Evolutionary conservation across 2,797 vertebrate genomes (phyloP).

Genomic region (Chloroceryle inda): DNA sequence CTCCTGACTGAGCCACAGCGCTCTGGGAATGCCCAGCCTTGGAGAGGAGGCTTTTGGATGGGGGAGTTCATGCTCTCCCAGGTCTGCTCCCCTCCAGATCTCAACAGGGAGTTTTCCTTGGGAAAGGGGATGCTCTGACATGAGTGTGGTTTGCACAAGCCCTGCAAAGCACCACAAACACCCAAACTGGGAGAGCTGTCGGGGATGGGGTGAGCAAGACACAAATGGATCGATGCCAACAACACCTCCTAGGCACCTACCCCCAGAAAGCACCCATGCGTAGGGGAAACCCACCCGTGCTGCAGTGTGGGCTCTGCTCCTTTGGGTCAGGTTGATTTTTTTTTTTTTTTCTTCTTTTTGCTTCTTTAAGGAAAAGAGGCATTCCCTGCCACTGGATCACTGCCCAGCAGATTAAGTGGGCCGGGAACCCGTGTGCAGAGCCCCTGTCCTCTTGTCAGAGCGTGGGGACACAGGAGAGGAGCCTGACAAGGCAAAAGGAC

Average conservation of each 20-base stretch:
- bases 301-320: background rate
- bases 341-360: background rate
- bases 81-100: background rate
- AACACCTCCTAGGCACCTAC: background rate
- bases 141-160: fast-evolving
- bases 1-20: background rate
- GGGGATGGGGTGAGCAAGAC: background rate
- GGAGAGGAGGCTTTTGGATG: background rate
- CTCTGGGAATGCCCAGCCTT: background rate
- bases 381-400: background rate
- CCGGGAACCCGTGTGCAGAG: background rate
- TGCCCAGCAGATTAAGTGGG: background rate
- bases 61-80: background rate
- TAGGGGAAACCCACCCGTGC: fast-evolving
- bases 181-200: background rate
- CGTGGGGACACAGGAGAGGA: background rate
- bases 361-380: background rate
- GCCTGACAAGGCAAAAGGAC: background rate
- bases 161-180: background rate
- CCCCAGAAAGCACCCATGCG: fast-evolving
- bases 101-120: background rate
- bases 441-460: fast-evolving
- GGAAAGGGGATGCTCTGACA: background rate
- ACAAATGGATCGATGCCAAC: fast-evolving
- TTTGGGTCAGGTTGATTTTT: fast-evolving